A percentile compares a stretch with the other conserved stretches of the same genome.
Conservation (phyloP, 2,888 invertebrate species). For the Panopea generosa region DNA sequence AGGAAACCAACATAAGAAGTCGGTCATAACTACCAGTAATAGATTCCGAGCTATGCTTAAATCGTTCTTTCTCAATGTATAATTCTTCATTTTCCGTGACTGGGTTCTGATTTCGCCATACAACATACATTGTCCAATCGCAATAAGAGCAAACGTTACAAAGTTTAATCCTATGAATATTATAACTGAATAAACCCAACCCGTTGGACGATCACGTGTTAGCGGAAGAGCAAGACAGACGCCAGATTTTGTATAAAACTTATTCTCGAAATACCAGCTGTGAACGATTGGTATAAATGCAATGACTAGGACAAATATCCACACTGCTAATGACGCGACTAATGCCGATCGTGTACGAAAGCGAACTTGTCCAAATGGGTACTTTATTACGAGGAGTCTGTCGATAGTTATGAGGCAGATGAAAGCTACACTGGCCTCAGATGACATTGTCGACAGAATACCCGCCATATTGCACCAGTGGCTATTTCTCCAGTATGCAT, state of each 20-base stretch:
- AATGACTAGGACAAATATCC: conserved; percentile 74
- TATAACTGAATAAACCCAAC: conserved; percentile 82
- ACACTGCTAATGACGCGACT: conserved; percentile 63
- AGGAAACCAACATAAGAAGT: conserved; percentile 81
- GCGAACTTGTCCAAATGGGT: conserved; percentile 85
- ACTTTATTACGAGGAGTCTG: conserved; percentile 88
- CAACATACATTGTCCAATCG: conserved; percentile 81
- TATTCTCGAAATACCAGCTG: conserved; percentile 74
- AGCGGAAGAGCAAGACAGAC: conserved; percentile 82
- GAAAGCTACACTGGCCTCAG: conserved; percentile 87
- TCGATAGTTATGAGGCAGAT: conserved; percentile 89
- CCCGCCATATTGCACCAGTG: too few species aligned
- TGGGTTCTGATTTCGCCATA: conserved; percentile 66
- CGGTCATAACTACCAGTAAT: conserved; percentile 76
- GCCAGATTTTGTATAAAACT: too few species aligned
- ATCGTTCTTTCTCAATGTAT: conserved; percentile 72
- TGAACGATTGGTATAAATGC: conserved; percentile 79
- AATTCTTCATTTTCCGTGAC: conserved; percentile 11
- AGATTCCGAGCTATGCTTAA: too few species aligned
- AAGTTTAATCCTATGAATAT: conserved; percentile 81
- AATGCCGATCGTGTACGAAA: conserved; percentile 70
- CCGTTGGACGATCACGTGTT: conserved; percentile 78
- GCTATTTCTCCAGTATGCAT: conserved; percentile 62
- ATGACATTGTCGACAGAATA: conserved; percentile 57
- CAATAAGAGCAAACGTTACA: conserved; percentile 76